phyloP scores from a whole-genome alignment of 2,797 vertebrate species.

The Lacerta viridis region DNA sequence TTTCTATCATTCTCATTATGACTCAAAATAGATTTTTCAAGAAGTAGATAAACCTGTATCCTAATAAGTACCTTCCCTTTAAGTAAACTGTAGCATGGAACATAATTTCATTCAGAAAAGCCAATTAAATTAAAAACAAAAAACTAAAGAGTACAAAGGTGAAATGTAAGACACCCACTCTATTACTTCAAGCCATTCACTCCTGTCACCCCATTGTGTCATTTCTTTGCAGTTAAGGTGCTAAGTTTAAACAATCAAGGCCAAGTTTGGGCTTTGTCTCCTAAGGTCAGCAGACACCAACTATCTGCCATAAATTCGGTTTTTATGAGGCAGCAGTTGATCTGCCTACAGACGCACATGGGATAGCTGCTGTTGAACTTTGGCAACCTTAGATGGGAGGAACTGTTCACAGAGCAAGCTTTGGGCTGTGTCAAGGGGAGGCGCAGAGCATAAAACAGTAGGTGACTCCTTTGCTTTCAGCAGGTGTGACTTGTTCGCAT shows the following conservation, averaged over 20 bases:
- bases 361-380: conserved; percentile 66
- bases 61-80: background rate
- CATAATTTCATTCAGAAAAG: background rate
- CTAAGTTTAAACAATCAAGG: conserved; percentile 60
- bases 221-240: conserved; percentile 53
- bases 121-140: background rate
- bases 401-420: conserved; percentile 57
- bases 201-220: conserved; percentile 25
- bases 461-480: background rate
- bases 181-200: background rate
- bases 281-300: conserved; percentile 67
- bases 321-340: conserved; percentile 59
- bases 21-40: background rate
- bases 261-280: conserved; percentile 65
- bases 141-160: background rate
- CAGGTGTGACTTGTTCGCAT: background rate
- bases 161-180: background rate
- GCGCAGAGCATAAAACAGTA: background rate
- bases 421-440: conserved; percentile 53
- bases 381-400: conserved; percentile 44
- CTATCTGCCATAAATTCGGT: conserved; percentile 64
- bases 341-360: conserved; percentile 41
- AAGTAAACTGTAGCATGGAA: background rate
- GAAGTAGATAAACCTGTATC: background rate
- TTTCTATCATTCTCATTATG: rapidly evolving